Conservation (phyloP, 2,797 vertebrate genomes). For the Hypotaenidia okinawae region DNA sequence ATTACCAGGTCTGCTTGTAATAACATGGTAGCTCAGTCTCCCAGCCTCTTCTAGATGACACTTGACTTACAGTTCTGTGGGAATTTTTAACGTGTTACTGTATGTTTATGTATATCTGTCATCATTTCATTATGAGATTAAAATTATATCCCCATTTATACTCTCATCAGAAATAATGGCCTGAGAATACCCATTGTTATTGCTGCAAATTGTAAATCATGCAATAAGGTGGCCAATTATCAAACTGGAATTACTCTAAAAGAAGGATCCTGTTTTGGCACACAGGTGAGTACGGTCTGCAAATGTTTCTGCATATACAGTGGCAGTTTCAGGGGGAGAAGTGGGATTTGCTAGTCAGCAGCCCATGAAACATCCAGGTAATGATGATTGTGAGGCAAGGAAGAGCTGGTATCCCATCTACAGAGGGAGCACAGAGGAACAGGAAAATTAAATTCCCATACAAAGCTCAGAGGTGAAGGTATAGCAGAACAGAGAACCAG, state of each 20-base stretch:
- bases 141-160: constrained; percentile 43
- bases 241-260: neutral
- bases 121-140: constrained; percentile 63
- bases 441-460: neutral
- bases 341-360: neutral
- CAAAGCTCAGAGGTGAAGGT: neutral
- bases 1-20: constrained; percentile 24
- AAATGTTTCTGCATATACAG: neutral
- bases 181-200: constrained; percentile 31
- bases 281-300: neutral
- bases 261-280: constrained; percentile 6
- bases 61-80: constrained; percentile 32
- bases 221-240: neutral
- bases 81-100: constrained; percentile 32
- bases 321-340: neutral
- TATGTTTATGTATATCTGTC: constrained; percentile 56
- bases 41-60: constrained; percentile 6
- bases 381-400: neutral
- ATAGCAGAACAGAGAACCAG: neutral
- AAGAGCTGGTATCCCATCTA: neutral
- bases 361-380: neutral
- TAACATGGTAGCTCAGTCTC: constrained; percentile 9
- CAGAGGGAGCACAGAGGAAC: accelerated
- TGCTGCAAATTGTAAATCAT: constrained; percentile 46
- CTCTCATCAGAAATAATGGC: constrained; percentile 51